Evolutionary conservation across 2,797 vertebrate genomes (phyloP).

Genomic region (Morus bassanus): DNA sequence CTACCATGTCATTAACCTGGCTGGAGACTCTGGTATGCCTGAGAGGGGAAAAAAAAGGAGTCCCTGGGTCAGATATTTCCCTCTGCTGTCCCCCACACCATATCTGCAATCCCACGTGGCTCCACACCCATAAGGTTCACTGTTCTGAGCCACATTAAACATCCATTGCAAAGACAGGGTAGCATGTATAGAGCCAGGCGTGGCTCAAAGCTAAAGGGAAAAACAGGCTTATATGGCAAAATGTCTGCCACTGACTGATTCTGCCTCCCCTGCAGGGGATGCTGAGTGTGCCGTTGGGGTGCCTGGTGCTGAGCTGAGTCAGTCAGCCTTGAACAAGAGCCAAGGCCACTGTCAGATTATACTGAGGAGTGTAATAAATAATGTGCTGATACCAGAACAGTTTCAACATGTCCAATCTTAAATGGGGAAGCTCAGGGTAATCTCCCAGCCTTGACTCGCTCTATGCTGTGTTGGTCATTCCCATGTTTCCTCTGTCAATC

Average conservation of each 20-base stretch:
- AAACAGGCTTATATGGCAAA: neutral
- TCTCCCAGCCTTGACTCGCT: neutral
- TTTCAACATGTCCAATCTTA: neutral
- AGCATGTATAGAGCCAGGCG: neutral
- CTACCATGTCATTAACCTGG: accelerated
- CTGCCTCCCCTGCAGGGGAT: neutral
- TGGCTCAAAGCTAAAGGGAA: neutral
- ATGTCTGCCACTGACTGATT: neutral
- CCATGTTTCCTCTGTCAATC: neutral
- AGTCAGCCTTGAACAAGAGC: neutral
- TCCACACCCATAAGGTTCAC: neutral
- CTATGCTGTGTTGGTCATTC: neutral
- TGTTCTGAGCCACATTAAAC: neutral
- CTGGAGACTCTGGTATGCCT: neutral
- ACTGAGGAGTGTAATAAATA: neutral
- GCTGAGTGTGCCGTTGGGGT: neutral
- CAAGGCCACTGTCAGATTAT: neutral
- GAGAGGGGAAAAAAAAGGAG: neutral
- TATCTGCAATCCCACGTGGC: accelerated
- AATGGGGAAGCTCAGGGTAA: neutral
- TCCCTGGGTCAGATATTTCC: neutral
- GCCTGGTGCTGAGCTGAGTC: neutral
- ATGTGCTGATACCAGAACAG: neutral
- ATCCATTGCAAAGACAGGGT: neutral
- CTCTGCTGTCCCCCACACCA: neutral